Evolutionary conservation across 2,888 invertebrate genomes (phyloP).

Genomic region (Apamea monoglypha): DNA sequence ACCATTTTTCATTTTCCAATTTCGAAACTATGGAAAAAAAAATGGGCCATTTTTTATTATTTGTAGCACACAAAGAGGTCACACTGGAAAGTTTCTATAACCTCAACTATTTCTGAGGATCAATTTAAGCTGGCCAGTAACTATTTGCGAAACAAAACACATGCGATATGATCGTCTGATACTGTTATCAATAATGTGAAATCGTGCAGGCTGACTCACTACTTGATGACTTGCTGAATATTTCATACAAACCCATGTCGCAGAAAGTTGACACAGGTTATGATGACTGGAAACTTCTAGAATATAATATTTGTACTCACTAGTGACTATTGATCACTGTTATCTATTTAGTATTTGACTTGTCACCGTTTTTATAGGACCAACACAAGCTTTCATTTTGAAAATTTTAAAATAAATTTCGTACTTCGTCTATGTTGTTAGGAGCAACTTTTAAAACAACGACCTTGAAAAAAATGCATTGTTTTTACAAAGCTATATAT

Average conservation of each 20-base stretch:
- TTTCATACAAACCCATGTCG: not conserved
- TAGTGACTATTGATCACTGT: not conserved
- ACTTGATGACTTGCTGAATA: constrained; percentile 39
- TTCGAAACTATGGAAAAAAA: too few relatives aligned
- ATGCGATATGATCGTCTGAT: constrained; percentile 61
- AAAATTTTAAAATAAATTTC: too few relatives aligned
- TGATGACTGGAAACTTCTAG: not conserved
- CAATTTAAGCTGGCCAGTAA: constrained; percentile 37
- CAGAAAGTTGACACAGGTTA: not conserved
- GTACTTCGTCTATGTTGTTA: too few relatives aligned
- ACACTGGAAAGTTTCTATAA: not conserved
- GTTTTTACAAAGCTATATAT: too few relatives aligned
- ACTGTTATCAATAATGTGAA: constrained; percentile 49
- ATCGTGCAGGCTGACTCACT: constrained; percentile 45
- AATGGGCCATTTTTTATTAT: not conserved
- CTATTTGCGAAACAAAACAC: constrained; percentile 34
- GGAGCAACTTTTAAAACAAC: too few relatives aligned
- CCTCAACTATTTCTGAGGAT: constrained; percentile 1
- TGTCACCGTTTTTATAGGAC: too few relatives aligned
- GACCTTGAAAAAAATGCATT: too few relatives aligned
- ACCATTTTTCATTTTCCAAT: not conserved
- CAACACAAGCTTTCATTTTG: too few relatives aligned
- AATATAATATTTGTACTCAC: not conserved
- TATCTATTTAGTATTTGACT: not conserved
- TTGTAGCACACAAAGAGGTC: not conserved